Percentiles rank a stretch among this genome's conserved stretches.
These are phyloP conservation scores for Grallaria varia DNA, from an alignment of 2,113 vertebrate genomes.

Conservation along the genomic window DNA sequence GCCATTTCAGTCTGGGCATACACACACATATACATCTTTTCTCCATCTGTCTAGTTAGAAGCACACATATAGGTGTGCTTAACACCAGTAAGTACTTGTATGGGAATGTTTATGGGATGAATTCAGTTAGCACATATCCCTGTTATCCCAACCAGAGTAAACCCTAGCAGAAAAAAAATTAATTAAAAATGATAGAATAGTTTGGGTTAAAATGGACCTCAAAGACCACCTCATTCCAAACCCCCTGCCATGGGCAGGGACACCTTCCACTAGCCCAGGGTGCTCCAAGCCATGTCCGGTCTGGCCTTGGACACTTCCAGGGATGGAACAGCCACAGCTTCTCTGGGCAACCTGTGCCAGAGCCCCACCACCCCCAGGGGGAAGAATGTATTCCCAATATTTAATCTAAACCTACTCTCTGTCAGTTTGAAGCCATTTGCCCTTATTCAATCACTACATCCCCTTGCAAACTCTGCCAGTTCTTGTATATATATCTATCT, in stretches of 20 bases:
- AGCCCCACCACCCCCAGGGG: fast-evolving
- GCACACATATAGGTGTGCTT: neutral
- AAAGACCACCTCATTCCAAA: neutral
- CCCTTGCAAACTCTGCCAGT: neutral
- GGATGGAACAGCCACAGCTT: neutral
- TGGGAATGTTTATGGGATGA: neutral
- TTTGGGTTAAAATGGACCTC: neutral
- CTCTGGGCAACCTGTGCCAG: neutral
- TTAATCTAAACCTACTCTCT: neutral
- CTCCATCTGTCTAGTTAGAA: neutral
- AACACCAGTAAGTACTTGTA: neutral
- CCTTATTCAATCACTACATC: neutral
- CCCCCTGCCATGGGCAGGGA: neutral
- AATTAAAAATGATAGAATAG: neutral
- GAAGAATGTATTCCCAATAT: neutral
- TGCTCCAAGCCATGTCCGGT: fast-evolving
- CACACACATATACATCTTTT: neutral
- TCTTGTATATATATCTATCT: no score
- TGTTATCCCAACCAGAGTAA: neutral
- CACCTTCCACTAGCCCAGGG: neutral
- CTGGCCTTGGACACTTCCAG: neutral
- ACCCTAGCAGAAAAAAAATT: neutral
- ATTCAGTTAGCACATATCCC: neutral
- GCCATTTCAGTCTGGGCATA: neutral
- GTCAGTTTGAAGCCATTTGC: neutral